phyloP scores from a whole-genome alignment of 2,888 invertebrate genomes.

The Boloria euphrosyne region DNA sequence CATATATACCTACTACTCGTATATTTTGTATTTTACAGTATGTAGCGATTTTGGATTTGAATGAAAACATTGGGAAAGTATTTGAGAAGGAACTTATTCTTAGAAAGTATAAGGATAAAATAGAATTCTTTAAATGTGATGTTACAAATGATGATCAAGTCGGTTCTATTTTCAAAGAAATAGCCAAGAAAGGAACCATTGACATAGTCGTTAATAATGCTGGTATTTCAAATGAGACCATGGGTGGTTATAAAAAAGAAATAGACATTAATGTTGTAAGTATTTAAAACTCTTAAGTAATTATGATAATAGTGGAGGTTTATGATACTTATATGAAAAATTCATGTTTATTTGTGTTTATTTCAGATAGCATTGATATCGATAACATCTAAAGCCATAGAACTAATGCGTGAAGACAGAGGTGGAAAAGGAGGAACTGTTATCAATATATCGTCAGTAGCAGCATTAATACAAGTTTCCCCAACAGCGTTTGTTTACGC shows the following conservation, averaged over 20 bases:
- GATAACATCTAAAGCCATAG: conserved; percentile 44
- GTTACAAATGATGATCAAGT: conserved; percentile 51
- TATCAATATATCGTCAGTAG: conserved; percentile 46
- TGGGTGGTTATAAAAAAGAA: conserved; percentile 45
- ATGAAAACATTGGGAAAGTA: conserved; percentile 43
- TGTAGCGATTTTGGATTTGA: conserved; percentile 51
- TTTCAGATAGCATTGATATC: conserved; percentile 44
- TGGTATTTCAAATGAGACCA: conserved; percentile 49
- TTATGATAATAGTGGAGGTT: not conserved
- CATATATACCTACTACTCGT: not conserved
- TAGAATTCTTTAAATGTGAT: conserved; percentile 53
- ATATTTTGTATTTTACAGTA: conserved; percentile 33
- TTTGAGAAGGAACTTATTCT: conserved; percentile 49
- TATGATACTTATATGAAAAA: not conserved
- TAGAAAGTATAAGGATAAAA: conserved; percentile 45
- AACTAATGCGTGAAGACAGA: conserved; percentile 45
- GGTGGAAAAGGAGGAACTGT: conserved; percentile 47
- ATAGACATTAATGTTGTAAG: conserved; percentile 58
- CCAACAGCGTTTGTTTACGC: conserved; percentile 44
- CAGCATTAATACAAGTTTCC: conserved; percentile 40
- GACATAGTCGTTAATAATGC: conserved; percentile 58
- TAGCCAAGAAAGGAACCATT: conserved; percentile 44
- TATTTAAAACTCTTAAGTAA: conserved; percentile 14
- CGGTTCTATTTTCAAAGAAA: conserved; percentile 43
- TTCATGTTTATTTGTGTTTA: not conserved